Evolutionary conservation across 2,797 vertebrate genomes (phyloP).

Genomic region (Ctenosaura bakeri): DNA sequence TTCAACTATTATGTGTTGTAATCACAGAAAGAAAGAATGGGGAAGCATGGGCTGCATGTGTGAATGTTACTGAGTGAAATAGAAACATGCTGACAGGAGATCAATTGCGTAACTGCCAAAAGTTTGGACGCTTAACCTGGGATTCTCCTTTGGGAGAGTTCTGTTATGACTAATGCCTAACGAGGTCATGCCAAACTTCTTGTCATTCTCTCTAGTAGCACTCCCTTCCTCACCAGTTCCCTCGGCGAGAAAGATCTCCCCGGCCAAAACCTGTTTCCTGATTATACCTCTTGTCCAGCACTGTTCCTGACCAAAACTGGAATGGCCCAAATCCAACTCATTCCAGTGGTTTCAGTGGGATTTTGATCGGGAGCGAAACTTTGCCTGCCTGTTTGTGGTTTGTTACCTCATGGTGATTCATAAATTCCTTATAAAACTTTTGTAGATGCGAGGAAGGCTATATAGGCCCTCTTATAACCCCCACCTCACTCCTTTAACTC

Average conservation of each 20-base stretch:
- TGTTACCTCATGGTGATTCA: conserved; percentile 39
- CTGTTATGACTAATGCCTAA: conserved; percentile 44
- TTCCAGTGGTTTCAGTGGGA: conserved; percentile 50
- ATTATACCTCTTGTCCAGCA: conserved; percentile 43
- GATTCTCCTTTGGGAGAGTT: conserved; percentile 2
- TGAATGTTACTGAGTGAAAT: background rate
- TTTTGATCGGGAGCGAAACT: conserved; percentile 24
- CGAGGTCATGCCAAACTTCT: background rate
- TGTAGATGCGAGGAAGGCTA: background rate
- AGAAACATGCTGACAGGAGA: background rate
- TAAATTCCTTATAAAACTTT: background rate
- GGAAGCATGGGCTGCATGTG: background rate
- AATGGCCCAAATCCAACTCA: conserved; percentile 39
- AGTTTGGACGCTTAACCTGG: background rate
- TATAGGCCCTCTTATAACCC: no score
- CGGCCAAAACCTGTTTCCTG: conserved; percentile 64
- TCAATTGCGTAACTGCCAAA: no score
- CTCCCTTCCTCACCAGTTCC: conserved; percentile 28
- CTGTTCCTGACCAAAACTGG: background rate
- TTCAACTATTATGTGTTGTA: background rate
- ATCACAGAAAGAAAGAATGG: background rate
- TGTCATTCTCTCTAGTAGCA: conserved; percentile 29
- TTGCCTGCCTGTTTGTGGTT: conserved; percentile 39
- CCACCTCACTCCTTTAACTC: background rate
- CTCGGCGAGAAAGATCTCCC: background rate